Evolutionary conservation across 2,797 vertebrate species (phyloP).

Genomic region (Girardinus metallicus): DNA sequence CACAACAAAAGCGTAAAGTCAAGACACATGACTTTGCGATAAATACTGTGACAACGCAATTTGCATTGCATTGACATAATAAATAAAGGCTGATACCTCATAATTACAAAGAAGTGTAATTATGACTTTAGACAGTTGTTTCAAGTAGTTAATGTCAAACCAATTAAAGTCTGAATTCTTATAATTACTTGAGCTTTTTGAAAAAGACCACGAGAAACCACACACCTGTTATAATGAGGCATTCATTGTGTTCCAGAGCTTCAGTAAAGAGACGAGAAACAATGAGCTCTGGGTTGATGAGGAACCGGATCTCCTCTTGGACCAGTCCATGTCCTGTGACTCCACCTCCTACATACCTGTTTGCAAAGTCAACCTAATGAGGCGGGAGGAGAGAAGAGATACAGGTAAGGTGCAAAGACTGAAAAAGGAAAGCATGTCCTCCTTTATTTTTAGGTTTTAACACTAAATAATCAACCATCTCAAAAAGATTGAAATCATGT

Average conservation of each 20-base stretch:
- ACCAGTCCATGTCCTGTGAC: conserved; percentile 93
- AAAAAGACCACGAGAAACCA: background rate
- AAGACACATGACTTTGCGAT: too few relatives aligned
- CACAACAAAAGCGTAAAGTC: background rate
- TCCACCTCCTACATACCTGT: conserved; percentile 94
- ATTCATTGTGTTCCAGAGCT: conserved; percentile 92
- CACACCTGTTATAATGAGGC: conserved; percentile 96
- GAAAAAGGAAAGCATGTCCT: background rate
- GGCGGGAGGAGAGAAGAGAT: background rate
- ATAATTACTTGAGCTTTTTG: background rate
- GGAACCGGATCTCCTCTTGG: conserved; percentile 97
- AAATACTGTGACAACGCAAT: too few relatives aligned
- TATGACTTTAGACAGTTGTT: background rate
- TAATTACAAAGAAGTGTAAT: background rate
- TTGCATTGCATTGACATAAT: too few relatives aligned
- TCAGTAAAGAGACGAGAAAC: conserved; percentile 96
- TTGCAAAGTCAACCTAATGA: conserved; percentile 96
- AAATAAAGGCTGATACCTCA: too few relatives aligned
- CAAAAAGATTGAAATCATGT: background rate
- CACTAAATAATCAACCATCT: background rate
- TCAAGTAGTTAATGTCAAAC: background rate
- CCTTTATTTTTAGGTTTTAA: background rate
- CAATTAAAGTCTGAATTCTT: background rate
- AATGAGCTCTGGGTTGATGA: conserved; percentile 97
- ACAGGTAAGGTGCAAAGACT: background rate